Evolutionary conservation across 2,888 invertebrate species (phyloP).

Genomic region (Ichneumoninae sp.): DNA sequence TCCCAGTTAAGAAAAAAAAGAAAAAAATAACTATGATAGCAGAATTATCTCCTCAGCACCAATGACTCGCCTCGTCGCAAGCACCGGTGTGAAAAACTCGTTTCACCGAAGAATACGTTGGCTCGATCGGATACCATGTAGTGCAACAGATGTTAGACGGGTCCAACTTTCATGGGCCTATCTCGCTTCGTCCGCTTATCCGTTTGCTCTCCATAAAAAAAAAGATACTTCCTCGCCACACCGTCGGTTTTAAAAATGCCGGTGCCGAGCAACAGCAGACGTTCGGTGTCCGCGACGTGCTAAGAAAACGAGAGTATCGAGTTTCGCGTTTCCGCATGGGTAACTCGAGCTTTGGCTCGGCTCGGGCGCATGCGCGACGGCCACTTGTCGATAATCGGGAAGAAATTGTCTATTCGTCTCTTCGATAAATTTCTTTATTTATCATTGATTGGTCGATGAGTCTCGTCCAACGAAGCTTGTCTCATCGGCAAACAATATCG

Average conservation of each 20-base stretch:
- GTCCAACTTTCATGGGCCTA: conserved; percentile 7
- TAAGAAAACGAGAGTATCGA: conserved; percentile 55
- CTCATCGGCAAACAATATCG: background rate
- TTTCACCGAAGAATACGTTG: conserved; percentile 13
- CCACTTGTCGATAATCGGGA: conserved; percentile 44
- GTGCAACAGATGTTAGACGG: conserved; percentile 67
- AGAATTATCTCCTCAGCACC: background rate
- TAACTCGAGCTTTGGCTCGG: conserved; percentile 47
- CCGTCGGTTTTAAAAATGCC: conserved; percentile 3
- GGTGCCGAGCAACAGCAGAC: conserved; percentile 33
- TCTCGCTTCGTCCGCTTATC: background rate
- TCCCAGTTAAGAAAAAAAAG: background rate
- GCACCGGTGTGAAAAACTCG: background rate
- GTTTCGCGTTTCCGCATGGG: conserved; percentile 61
- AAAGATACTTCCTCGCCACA: conserved; percentile 15
- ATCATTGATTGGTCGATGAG: background rate
- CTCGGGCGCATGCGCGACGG: conserved; percentile 14
- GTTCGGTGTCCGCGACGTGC: conserved; percentile 38
- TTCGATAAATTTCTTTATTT: background rate
- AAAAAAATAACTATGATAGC: background rate
- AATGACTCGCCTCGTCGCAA: background rate
- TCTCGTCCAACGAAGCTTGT: background rate
- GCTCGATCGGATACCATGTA: conserved; percentile 4
- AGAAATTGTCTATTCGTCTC: background rate
- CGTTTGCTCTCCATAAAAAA: conserved; percentile 8